These are phyloP conservation scores for Sphaeramia orbicularis DNA, from an alignment of 2,797 vertebrate genomes.

Conservation along the genomic window DNA sequence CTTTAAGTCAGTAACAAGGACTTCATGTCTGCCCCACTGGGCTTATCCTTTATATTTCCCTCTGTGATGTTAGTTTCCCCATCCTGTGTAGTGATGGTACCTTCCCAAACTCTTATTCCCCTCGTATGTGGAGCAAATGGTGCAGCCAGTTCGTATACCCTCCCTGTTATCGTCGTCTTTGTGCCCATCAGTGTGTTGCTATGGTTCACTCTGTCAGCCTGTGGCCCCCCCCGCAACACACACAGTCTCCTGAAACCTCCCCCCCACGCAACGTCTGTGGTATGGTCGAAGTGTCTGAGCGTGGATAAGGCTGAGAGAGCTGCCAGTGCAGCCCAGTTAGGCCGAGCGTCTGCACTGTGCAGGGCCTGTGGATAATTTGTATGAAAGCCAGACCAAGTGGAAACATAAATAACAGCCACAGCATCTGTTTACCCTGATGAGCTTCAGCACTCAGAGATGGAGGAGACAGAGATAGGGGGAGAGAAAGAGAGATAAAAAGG, in stretches of 20 bases:
- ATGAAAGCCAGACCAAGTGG: constrained; percentile 85
- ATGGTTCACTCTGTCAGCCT: constrained; percentile 63
- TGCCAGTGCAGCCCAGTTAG: constrained; percentile 82
- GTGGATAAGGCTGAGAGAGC: constrained; percentile 68
- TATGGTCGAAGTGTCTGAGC: constrained; percentile 67
- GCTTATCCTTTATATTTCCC: constrained; percentile 33
- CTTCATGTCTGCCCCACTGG: constrained; percentile 32
- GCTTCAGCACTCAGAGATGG: constrained; percentile 76
- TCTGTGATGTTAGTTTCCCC: constrained; percentile 37
- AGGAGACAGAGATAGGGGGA: constrained; percentile 45
- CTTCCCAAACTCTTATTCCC: constrained; percentile 46
- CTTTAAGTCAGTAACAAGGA: constrained; percentile 21
- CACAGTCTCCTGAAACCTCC: constrained; percentile 10
- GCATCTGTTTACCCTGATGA: constrained; percentile 87
- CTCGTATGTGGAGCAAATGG: constrained; percentile 61
- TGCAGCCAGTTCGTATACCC: constrained; percentile 64
- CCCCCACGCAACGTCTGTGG: constrained; percentile 57
- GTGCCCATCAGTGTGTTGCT: constrained; percentile 70
- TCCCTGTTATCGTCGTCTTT: constrained; percentile 67
- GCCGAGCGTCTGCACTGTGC: constrained; percentile 80
- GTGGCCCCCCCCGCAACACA: constrained; percentile 4
- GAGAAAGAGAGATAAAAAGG: constrained; percentile 55
- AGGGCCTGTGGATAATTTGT: constrained; percentile 86
- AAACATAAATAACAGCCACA: constrained; percentile 87
- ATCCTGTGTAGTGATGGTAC: constrained; percentile 45